Evolutionary conservation across 2,888 invertebrate genomes (phyloP), one percentile per base, ranked within the genome.

Genomic region (Pedicia rivosa): DNA sequence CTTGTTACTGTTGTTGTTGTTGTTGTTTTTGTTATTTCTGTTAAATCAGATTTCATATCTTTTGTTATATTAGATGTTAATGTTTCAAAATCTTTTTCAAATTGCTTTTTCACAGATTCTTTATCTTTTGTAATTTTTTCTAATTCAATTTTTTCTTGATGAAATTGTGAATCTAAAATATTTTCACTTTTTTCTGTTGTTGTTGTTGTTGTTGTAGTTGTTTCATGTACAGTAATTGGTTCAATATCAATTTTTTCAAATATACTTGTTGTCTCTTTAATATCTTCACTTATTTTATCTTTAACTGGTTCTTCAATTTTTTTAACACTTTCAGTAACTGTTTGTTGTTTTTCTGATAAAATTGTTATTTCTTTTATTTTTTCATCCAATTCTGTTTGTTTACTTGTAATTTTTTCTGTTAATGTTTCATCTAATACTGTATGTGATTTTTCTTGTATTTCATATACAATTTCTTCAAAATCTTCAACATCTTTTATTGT

Each of bases 401-500:
- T 19, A n/a, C n/a, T n/a, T n/a, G n/a, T 20, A 27, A 15, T n/a
- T 12, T 12, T 25, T 16, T 2, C 19, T 33, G 15, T 12, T 15
- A n/a, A n/a, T n/a, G n/a, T n/a, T n/a, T 35, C 32, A 7, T 16
- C 20, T 4, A 30, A 35, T 2, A 35, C 40, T 5, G 35, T 30
- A 8, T 40, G 36, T 1, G 32, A 27, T 22, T 42, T 36, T 4
- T 28, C 40, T 2, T 15, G 36, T 10, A 30, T 31, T 1, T 48
- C 44, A 1, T 44, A 47, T 2, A 42, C 43, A 12, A 46, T 46
- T 8, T 48, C 52, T 4, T 48, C 51, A 35, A 27, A 24, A 27
- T 44, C 42, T 50, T 44, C 55, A 49, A 31, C 49, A 12, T 39
- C 37, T 38, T 47, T 57, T 1, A 55, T 50, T 1, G 60, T 54